Percentiles rank a stretch among this genome's conserved stretches.
phyloP scores from a whole-genome alignment of 2,113 vertebrate species.

The Arizona elegans region DNA sequence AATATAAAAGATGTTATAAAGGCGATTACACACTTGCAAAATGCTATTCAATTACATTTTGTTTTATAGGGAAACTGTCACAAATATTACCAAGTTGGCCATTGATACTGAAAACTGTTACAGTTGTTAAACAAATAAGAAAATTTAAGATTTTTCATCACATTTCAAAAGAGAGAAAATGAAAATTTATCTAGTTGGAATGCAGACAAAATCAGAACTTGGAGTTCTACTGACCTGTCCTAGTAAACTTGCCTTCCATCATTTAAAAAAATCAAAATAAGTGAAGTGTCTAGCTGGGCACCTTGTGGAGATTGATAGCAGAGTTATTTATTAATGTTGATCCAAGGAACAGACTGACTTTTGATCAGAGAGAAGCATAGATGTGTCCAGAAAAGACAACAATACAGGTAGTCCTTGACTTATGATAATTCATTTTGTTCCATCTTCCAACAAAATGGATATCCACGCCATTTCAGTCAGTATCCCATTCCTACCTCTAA shows the following conservation, averaged over 20 bases:
- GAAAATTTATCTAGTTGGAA: neutral
- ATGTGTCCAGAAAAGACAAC: neutral
- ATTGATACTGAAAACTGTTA: neutral
- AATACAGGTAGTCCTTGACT: neutral
- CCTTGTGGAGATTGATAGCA: neutral
- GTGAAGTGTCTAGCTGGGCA: neutral
- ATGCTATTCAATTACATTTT: too few species aligned
- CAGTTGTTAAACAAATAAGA: neutral
- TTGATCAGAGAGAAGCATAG: neutral
- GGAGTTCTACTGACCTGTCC: neutral
- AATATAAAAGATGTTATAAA: neutral
- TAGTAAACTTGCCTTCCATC: neutral
- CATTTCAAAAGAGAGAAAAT: neutral
- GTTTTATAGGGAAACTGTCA: neutral
- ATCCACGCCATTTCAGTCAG: neutral
- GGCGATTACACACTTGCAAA: neutral
- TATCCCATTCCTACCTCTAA: neutral
- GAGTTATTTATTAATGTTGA: neutral
- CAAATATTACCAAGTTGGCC: neutral
- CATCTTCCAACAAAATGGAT: neutral
- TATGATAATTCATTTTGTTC: neutral
- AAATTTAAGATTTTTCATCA: neutral
- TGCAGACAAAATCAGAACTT: neutral
- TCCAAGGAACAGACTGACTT: neutral
- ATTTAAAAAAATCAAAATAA: neutral